Evolutionary conservation across 2,888 invertebrate genomes (phyloP), one percentile per base, ranked within the genome.

Genomic region (Phortica okadai): DNA sequence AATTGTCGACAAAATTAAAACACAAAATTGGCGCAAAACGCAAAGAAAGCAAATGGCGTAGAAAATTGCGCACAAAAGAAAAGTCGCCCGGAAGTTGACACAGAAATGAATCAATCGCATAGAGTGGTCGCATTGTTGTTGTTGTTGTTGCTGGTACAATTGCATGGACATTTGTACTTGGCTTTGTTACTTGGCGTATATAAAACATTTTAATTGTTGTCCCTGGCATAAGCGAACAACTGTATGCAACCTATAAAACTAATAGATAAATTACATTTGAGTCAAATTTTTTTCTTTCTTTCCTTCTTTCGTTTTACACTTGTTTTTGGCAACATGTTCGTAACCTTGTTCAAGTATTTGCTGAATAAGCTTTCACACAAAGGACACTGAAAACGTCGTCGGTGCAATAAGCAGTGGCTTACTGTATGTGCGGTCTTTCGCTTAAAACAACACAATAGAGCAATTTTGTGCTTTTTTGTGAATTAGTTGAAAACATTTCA

Each of bases 81-180:
- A 50, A 50, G 14, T 50, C 50, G 50, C 50, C 50, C 54, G 70
- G 70, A 72, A 72, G 70, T 56, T 41, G 56, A 56, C 56, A 72
- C 45, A 72, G 70, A 72, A 72, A 72, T 72, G 70, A 72, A 70
- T 70, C 70, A 70, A 70, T 70, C 58, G 62, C 25, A 62, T 25
- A 25, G 62, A 25, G 33, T 25, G 21, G 62, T 8, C 1, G 62
- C 50, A 50, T 50, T 50, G 10, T 50, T 50, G 50, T 50, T 50
- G 50, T 50, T 50, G 50, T 50, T 50, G 62, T 62, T 62, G 8
- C 16, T 25, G 25, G 6, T 62, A 21, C n/a, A 16, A 16, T 16
- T 62, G 33, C 8, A 11, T 50, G 8, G 2, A 8, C 8, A 11
- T 50, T 50, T 50, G 14, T 50, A 50, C 50, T 50, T 50, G 50